Evolutionary conservation across 1,140 invertebrate species (phyloP).

Genomic region (Centruroides vittatus): DNA sequence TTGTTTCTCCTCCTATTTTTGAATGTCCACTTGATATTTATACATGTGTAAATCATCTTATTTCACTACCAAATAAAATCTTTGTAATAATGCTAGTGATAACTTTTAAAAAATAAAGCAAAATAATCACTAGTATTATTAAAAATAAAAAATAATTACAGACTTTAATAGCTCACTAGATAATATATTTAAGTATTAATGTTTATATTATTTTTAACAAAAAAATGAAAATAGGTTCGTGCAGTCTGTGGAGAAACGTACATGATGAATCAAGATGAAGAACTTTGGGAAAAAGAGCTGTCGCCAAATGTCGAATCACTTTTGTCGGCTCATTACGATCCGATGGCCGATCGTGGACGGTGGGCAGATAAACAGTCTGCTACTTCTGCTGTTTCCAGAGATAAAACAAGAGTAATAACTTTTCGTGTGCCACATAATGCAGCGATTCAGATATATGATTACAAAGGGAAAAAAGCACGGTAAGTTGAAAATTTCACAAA

Average conservation of each 20-base stretch:
- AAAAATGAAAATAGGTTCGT: conserved; percentile 25
- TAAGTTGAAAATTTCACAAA: conserved; percentile 12
- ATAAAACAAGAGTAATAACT: conserved; percentile 32
- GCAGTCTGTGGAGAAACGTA: conserved; percentile 37
- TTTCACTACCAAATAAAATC: too few relatives aligned
- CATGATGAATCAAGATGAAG: conserved; percentile 40
- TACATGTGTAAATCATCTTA: too few relatives aligned
- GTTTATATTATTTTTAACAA: too few relatives aligned
- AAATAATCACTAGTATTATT: too few relatives aligned
- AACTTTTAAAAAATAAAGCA: too few relatives aligned
- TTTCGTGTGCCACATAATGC: conserved; percentile 40
- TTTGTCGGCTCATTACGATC: conserved; percentile 26
- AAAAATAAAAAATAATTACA: too few relatives aligned
- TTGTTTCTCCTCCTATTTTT: too few relatives aligned
- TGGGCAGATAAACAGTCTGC: conserved; percentile 5
- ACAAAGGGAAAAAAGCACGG: conserved; percentile 37
- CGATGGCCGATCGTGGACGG: conserved; percentile 30
- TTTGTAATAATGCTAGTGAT: too few relatives aligned
- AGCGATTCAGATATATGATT: conserved; percentile 40
- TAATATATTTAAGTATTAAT: too few relatives aligned
- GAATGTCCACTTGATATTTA: too few relatives aligned
- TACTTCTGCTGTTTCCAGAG: conserved; percentile 12
- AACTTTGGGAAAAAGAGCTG: conserved; percentile 36
- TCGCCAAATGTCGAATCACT: conserved; percentile 31
- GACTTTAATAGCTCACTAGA: too few relatives aligned